Evolutionary conservation across 37 sponge, comb jelly and placozoan species (phyloP), one percentile per base, ranked within the genome.

Genomic region (Theonella swinhoei): DNA sequence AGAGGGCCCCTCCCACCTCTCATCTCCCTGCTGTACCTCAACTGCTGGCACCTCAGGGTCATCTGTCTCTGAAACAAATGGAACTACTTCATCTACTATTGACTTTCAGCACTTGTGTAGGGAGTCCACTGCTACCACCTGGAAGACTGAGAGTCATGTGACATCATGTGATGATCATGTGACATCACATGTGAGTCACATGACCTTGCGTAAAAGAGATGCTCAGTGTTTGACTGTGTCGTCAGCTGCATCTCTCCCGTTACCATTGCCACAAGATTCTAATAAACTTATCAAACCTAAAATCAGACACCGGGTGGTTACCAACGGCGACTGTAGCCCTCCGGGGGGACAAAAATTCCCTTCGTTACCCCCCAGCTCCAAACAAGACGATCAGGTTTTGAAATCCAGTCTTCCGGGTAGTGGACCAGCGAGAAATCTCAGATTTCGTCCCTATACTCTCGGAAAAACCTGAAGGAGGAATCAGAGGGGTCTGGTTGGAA

Each of bases 371-470:
- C n/a, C n/a, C n/a, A n/a, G n/a, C n/a, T n/a, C n/a, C n/a, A n/a
- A n/a, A n/a, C n/a, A n/a, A n/a, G n/a, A n/a, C n/a, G 54, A 47
- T 17, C 54, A 7, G 54, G 54, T 47, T 47, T 47, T 47, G 54
- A 14, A 47, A 47, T 17, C 54, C 54, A 47, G 54, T 47, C n/a
- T n/a, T n/a, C 7, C 54, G 54, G 14, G 11, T 47, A 47, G 54
- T 47, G 11, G 11, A 47, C 30, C 60, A 14, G 42, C 68, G 28
- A 64, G 8, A 3, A 68, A 68, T 36, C 61, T 69, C 8, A 68
- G 81, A 70, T 37, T 9, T 28, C 67, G 71, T 67, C 81, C 81
- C 70, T 80, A 80, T n/a, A 80, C 29, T 20, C 33, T 80, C n/a
- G 29, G 68, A 22, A 62, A 80, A 30, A 41, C 31, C 14, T 47